A percentile compares a stretch with the other conserved stretches of the same genome.
phyloP scores from a whole-genome alignment of 2,113 vertebrate genomes.

The Balaenoptera acutorostrata region DNA sequence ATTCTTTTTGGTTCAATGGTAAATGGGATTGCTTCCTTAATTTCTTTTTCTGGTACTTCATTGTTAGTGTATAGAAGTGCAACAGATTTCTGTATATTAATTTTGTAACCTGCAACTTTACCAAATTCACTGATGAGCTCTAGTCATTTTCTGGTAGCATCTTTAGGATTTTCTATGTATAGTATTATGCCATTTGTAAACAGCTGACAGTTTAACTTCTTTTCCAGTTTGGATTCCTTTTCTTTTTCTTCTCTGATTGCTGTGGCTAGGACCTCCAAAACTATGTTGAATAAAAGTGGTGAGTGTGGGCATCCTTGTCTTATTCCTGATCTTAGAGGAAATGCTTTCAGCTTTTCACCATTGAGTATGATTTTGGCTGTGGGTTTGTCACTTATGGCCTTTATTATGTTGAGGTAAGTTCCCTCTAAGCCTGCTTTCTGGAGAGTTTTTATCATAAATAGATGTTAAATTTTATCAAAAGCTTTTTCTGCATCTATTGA shows the following conservation, averaged over 20 bases:
- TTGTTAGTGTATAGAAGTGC: not conserved
- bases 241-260: not conserved
- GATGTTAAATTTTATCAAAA: not conserved
- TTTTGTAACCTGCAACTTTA: not conserved
- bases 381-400: not conserved
- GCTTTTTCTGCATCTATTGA: not conserved
- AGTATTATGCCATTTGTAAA: not conserved
- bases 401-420: not conserved
- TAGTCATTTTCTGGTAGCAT: not conserved
- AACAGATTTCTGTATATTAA: not conserved
- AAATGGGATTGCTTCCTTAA: not conserved
- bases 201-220: not conserved
- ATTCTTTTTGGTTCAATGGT: not conserved
- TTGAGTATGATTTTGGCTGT: rapidly evolving
- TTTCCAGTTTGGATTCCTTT: not conserved
- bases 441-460: not conserved
- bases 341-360: not conserved
- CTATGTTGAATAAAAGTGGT: not conserved
- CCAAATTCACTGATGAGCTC: not conserved
- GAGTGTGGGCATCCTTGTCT: not conserved
- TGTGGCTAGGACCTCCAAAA: not conserved
- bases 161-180: not conserved
- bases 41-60: not conserved
- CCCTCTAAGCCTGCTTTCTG: not conserved
- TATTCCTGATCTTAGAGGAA: not conserved